phyloP scores from a whole-genome alignment of 2,888 invertebrate species.

The Bembecia ichneumoniformis region DNA sequence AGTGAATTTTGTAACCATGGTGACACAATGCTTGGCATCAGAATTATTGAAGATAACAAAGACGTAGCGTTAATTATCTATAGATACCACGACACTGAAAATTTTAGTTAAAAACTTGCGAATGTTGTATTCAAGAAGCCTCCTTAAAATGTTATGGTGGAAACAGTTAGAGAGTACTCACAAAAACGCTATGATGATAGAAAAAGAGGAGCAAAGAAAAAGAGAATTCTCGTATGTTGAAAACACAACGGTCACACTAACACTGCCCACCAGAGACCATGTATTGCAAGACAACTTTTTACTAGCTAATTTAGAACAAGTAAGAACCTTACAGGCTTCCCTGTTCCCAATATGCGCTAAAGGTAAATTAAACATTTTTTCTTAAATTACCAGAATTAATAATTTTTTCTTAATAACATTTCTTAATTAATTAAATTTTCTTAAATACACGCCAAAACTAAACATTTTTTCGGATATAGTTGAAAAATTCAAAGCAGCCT shows the following conservation, averaged over 20 bases:
- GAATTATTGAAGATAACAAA: conserved; percentile 24
- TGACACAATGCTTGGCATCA: conserved; percentile 29
- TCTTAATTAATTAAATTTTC: too few relatives aligned
- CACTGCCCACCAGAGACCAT: conserved; percentile 47
- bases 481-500: too few relatives aligned
- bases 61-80: conserved; percentile 18
- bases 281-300: conserved; percentile 53
- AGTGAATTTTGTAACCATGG: conserved; percentile 52
- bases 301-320: conserved; percentile 64
- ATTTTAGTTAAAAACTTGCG: conserved; percentile 7
- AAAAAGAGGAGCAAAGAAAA: conserved; percentile 50
- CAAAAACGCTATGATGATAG: conserved; percentile 50
- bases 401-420: too few relatives aligned
- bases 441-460: too few relatives aligned
- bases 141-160: conserved; percentile 64
- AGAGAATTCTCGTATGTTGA: conserved; percentile 43
- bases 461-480: too few relatives aligned
- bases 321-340: conserved; percentile 77
- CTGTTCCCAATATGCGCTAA: conserved; percentile 75
- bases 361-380: conserved; percentile 36
- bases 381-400: too few relatives aligned
- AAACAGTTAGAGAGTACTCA: conserved; percentile 55
- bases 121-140: conserved; percentile 5
- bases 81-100: background rate
- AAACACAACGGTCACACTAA: conserved; percentile 47